Evolutionary conservation across 2,797 vertebrate genomes (phyloP).

Genomic region (Thamnophis elegans): DNA sequence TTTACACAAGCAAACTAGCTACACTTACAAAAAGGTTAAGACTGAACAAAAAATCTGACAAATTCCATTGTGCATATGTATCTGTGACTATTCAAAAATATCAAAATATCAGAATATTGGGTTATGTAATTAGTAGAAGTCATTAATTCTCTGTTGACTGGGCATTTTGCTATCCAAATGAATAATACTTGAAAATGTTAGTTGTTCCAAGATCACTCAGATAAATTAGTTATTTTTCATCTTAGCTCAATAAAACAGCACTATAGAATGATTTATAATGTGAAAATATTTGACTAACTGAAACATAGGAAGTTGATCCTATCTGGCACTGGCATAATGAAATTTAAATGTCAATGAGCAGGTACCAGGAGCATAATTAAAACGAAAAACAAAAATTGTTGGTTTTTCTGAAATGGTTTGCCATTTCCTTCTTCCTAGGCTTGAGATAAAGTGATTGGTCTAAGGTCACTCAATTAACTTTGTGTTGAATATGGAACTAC

Average conservation of each 20-base stretch:
- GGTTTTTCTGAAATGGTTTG: background rate
- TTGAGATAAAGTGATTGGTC: background rate
- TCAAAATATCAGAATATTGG: background rate
- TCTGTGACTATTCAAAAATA: background rate
- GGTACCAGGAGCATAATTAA: background rate
- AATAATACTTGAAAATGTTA: background rate
- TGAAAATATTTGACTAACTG: constrained; percentile 10
- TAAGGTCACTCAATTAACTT: background rate
- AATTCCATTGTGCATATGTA: background rate
- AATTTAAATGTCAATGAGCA: background rate
- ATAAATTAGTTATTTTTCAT: constrained; percentile 14
- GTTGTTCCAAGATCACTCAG: constrained; percentile 7
- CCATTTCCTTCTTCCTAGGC: background rate
- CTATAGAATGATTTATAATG: background rate
- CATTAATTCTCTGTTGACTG: background rate
- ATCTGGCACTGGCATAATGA: background rate
- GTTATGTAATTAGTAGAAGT: background rate
- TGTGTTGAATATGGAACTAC: background rate
- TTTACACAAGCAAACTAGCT: background rate
- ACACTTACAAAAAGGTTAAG: background rate
- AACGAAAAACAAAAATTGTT: background rate
- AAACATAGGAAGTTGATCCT: background rate
- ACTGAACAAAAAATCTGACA: background rate
- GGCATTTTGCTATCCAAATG: background rate
- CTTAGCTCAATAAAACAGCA: background rate